Evolutionary conservation across 2,113 vertebrate genomes (phyloP).

Genomic region (Crotalus viridis): DNA sequence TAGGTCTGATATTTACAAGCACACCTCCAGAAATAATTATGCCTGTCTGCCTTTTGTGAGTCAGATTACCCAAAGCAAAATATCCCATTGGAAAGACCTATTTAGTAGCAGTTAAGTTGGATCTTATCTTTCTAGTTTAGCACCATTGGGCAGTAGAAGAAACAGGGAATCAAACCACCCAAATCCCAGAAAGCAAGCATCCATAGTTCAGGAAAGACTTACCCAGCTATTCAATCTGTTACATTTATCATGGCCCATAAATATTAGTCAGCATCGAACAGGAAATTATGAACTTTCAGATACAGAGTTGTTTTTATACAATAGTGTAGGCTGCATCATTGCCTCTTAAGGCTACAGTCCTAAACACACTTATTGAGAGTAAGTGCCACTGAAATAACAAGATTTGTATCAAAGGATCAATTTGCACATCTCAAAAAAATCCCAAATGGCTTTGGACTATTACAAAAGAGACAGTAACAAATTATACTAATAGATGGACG

Average conservation of each 20-base stretch:
- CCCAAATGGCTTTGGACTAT: background rate
- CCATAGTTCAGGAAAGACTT: constrained; percentile 6
- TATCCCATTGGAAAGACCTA: background rate
- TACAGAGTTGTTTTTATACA: background rate
- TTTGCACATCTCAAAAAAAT: background rate
- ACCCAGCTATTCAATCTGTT: background rate
- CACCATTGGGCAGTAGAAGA: constrained; percentile 12
- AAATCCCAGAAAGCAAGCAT: constrained; percentile 33
- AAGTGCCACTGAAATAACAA: background rate
- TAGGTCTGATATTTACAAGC: constrained; percentile 31
- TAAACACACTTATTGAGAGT: background rate
- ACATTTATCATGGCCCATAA: background rate
- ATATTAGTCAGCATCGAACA: background rate
- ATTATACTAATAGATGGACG: background rate
- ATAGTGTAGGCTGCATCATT: background rate
- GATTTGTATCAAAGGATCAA: background rate
- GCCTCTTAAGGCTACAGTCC: background rate
- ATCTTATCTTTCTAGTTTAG: constrained; percentile 28
- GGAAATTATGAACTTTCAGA: background rate
- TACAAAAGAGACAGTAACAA: background rate
- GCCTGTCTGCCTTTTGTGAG: constrained; percentile 22
- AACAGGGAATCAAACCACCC: constrained; percentile 10
- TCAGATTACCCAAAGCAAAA: constrained; percentile 20
- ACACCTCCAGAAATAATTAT: background rate
- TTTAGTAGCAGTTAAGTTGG: background rate